Percentiles rank a stretch among this genome's conserved stretches.
phyloP scores from a whole-genome alignment of 2,113 vertebrate genomes.

The Ancistrus triradiatus region DNA sequence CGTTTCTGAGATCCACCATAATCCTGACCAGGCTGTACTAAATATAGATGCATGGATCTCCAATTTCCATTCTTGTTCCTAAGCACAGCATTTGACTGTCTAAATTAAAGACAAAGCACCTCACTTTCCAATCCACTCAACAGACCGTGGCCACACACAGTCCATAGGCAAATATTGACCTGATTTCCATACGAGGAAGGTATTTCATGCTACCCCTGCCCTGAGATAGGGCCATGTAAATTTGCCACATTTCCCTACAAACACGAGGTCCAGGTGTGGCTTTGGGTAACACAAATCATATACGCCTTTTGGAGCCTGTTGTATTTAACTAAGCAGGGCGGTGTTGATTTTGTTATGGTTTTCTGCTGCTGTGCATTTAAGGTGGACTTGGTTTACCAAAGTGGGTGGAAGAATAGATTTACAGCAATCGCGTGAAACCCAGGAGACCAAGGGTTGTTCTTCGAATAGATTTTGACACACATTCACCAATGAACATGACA shows the following conservation, averaged over 20 bases:
- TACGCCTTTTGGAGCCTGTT: not conserved
- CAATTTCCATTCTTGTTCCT: too few relatives aligned
- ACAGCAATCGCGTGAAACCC: constrained; percentile 23
- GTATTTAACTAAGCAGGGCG: not conserved
- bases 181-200: constrained; percentile 16
- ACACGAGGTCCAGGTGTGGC: constrained; percentile 21
- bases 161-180: constrained; percentile 14
- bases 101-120: not conserved
- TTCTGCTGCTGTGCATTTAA: not conserved
- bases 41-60: too few relatives aligned
- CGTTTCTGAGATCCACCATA: too few relatives aligned
- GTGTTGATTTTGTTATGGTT: not conserved
- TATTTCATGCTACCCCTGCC: not conserved
- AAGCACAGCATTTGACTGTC: too few relatives aligned
- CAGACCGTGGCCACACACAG: not conserved
- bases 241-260: constrained; percentile 14
- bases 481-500: constrained; percentile 28
- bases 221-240: constrained; percentile 10
- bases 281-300: constrained; percentile 19
- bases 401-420: not conserved
- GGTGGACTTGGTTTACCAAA: not conserved
- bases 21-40: too few relatives aligned
- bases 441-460: constrained; percentile 21
- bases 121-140: not conserved
- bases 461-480: constrained; percentile 25